phyloP scores from a whole-genome alignment of 2,888 invertebrate species.

The Dendrolimus pini region DNA sequence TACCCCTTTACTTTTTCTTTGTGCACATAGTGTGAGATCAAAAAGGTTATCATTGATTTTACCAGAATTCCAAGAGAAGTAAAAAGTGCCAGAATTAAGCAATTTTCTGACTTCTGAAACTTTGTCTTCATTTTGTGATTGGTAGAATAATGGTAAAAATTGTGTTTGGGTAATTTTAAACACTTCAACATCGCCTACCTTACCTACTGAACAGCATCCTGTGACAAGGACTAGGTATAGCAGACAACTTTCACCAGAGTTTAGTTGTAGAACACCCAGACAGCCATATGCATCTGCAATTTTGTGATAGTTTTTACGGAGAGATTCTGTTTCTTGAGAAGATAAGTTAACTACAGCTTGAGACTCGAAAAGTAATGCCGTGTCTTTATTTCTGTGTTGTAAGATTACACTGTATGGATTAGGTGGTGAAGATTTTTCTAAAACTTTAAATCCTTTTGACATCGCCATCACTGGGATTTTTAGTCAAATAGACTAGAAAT shows the following conservation, averaged over 20 bases:
- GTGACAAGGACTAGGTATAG: slow-evolving; percentile 95
- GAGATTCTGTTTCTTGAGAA: slow-evolving; percentile 90
- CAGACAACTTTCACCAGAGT: slow-evolving; percentile 89
- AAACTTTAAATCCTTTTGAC: slow-evolving; percentile 94
- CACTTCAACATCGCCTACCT: slow-evolving; percentile 95
- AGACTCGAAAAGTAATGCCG: slow-evolving; percentile 93
- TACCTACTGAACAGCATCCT: slow-evolving; percentile 97
- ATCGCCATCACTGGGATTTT: slow-evolving; percentile 84
- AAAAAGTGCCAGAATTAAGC: slow-evolving; percentile 98
- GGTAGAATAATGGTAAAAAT: slow-evolving; percentile 91
- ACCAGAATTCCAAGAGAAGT: slow-evolving; percentile 90
- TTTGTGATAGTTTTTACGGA: slow-evolving; percentile 93
- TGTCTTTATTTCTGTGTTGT: slow-evolving; percentile 91
- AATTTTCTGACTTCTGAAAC: slow-evolving; percentile 86
- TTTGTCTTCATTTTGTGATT: slow-evolving; percentile 77
- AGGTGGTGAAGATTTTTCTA: slow-evolving; percentile 91
- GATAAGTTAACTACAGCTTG: slow-evolving; percentile 93
- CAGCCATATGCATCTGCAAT: slow-evolving; percentile 97
- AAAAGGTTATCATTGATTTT: slow-evolving; percentile 74
- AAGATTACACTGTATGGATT: slow-evolving; percentile 93
- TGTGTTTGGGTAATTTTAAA: slow-evolving; percentile 95
- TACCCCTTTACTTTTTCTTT: slow-evolving; percentile 87
- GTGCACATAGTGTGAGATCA: slow-evolving; percentile 96
- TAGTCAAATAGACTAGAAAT: not conserved
- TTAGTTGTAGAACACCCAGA: slow-evolving; percentile 93